Percentiles rank a stretch among this genome's conserved stretches.
Evolutionary conservation across 2,888 invertebrate species (phyloP).

Genomic region (Brachypalpus laphriformis): DNA sequence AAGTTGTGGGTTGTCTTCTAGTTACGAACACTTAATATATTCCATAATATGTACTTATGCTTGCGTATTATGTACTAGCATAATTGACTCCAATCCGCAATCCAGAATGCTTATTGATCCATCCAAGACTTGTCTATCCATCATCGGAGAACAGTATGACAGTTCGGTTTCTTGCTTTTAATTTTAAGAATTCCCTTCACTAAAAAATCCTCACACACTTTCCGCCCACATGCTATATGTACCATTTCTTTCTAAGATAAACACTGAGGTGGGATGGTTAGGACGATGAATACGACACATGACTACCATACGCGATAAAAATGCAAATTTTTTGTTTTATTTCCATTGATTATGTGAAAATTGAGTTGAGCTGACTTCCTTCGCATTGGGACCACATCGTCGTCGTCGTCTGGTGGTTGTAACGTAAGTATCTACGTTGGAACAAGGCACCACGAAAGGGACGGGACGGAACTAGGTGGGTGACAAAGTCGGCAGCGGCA

Average conservation of each 20-base stretch:
- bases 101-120: background rate
- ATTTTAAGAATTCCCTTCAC: background rate
- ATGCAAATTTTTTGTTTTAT: conserved; percentile 28
- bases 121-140: conserved; percentile 17
- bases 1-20: background rate
- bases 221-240: background rate
- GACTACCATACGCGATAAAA: conserved; percentile 14
- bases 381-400: background rate
- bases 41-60: background rate
- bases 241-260: background rate
- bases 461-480: conserved; percentile 1
- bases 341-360: conserved; percentile 19
- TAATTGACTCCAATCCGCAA: background rate
- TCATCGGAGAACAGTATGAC: conserved; percentile 2
- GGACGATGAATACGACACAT: background rate
- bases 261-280: background rate
- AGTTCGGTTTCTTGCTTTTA: conserved; percentile 8
- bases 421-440: background rate
- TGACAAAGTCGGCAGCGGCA: conserved; percentile 3
- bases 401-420: conserved; percentile 11
- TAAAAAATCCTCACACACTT: background rate
- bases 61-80: background rate
- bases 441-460: background rate
- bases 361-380: conserved; percentile 6
- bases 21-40: background rate